Conservation (phyloP, 1,140 invertebrate genomes). For the Pachyrhynchus sulphureomaculatus region DNA sequence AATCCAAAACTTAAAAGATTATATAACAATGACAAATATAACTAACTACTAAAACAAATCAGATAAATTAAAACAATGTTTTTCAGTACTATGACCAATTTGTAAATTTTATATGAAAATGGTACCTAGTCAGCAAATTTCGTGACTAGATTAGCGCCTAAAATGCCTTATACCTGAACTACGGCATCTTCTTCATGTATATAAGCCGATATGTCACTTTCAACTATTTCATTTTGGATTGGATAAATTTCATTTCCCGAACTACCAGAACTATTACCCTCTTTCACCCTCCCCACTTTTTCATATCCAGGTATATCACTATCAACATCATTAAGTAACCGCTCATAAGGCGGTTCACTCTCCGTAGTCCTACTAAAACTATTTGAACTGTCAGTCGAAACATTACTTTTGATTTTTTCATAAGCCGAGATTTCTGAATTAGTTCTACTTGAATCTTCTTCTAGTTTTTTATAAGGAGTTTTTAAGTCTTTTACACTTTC, state of each 20-base stretch:
- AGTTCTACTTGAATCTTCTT: constrained; percentile 49
- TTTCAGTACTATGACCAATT: no score
- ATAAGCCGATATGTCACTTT: constrained; percentile 20
- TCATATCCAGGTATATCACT: constrained; percentile 43
- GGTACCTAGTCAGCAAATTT: no score
- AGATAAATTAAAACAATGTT: no score
- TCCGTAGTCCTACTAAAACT: constrained; percentile 34
- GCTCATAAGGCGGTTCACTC: constrained; percentile 57
- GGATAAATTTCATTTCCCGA: constrained; percentile 20
- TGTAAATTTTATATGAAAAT: no score
- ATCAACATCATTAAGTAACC: constrained; percentile 46
- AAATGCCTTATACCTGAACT: constrained; percentile 43
- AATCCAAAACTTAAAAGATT: no score
- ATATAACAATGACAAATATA: no score
- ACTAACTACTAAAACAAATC: no score
- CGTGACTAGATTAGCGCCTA: no score
- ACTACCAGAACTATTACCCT: constrained; percentile 14
- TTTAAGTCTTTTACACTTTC: constrained; percentile 60
- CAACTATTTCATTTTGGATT: constrained; percentile 16
- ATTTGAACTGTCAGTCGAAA: constrained; percentile 42
- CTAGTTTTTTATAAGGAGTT: constrained; percentile 54
- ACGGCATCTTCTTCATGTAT: constrained; percentile 40
- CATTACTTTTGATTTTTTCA: constrained; percentile 51
- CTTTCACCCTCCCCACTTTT: constrained; percentile 13
- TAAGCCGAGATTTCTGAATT: constrained; percentile 54